phyloP scores from a whole-genome alignment of 2,888 invertebrate species.

The Apamea epomidion region DNA sequence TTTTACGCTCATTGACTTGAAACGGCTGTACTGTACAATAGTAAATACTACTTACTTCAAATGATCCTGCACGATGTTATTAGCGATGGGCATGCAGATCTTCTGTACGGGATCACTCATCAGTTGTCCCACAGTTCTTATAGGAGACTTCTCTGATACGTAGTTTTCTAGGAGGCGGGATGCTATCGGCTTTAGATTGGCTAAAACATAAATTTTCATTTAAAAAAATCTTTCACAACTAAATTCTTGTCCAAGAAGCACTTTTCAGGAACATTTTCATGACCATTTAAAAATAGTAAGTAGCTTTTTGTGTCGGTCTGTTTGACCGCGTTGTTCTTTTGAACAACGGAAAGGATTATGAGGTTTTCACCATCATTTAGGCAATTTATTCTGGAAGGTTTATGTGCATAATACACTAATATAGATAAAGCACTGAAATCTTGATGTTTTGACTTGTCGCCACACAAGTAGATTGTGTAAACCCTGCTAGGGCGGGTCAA shows the following conservation, averaged over 20 bases:
- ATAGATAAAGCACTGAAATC: too few species aligned
- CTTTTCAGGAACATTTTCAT: not conserved
- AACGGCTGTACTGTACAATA: not conserved
- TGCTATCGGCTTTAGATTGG: constrained; percentile 83
- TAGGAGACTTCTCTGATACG: constrained; percentile 85
- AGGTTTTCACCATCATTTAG: too few species aligned
- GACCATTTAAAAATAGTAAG: too few species aligned
- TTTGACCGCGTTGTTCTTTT: too few species aligned
- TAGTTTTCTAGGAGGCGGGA: constrained; percentile 83
- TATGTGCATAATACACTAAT: too few species aligned
- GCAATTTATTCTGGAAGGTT: too few species aligned
- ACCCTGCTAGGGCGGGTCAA: too few species aligned
- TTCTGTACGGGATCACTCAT: constrained; percentile 85
- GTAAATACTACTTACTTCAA: constrained; percentile 76
- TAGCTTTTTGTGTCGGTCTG: too few species aligned
- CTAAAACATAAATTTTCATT: constrained; percentile 72
- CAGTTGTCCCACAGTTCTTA: constrained; percentile 85
- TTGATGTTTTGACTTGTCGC: too few species aligned
- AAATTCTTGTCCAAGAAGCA: not conserved
- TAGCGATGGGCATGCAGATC: constrained; percentile 82
- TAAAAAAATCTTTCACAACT: not conserved
- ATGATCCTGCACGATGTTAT: constrained; percentile 86
- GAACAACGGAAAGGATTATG: too few species aligned
- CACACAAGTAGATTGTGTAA: too few species aligned
- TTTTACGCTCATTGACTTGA: too few species aligned